These are phyloP conservation scores for Homarus americanus DNA, from an alignment of 1,140 invertebrate species.

Conservation along the genomic window DNA sequence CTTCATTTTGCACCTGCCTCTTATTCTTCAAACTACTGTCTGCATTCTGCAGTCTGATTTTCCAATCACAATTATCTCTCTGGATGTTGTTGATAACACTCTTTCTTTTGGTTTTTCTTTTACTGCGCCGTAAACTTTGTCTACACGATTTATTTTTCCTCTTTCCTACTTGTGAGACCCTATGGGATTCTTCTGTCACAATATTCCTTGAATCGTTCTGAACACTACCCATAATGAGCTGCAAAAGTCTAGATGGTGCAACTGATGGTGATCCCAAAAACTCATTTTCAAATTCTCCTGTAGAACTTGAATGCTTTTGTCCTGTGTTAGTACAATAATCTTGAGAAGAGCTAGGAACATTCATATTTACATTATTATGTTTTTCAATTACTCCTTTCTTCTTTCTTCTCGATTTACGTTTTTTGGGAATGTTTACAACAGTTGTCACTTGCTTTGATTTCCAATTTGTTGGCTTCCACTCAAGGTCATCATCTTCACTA, in stretches of 20 bases:
- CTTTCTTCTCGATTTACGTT: conserved; percentile 41
- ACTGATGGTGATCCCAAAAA: not conserved
- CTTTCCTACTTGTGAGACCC: not conserved
- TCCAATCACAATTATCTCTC: not conserved
- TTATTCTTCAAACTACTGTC: not conserved
- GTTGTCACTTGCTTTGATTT: conserved; percentile 35
- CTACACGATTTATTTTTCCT: not conserved
- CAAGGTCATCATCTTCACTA: conserved; percentile 47
- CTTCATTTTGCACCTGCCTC: not conserved
- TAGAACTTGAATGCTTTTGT: not conserved
- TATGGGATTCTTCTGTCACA: not conserved
- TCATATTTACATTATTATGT: not conserved
- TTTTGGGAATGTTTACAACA: conserved; percentile 13
- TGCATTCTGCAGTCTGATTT: not conserved
- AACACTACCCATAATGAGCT: conserved; percentile 42
- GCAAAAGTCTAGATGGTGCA: conserved; percentile 30
- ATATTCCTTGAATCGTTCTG: not conserved
- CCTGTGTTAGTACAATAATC: not conserved
- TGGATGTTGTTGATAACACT: not conserved
- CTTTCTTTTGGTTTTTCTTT: not conserved
- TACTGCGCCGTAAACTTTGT: not conserved
- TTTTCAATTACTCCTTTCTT: conserved; percentile 18
- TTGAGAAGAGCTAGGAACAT: not conserved
- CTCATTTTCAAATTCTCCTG: not conserved
- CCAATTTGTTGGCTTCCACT: conserved; percentile 42